Evolutionary conservation across 2,888 invertebrate genomes (phyloP), one percentile per base, ranked within the genome.

Genomic region (Leptopterna dolabrata): DNA sequence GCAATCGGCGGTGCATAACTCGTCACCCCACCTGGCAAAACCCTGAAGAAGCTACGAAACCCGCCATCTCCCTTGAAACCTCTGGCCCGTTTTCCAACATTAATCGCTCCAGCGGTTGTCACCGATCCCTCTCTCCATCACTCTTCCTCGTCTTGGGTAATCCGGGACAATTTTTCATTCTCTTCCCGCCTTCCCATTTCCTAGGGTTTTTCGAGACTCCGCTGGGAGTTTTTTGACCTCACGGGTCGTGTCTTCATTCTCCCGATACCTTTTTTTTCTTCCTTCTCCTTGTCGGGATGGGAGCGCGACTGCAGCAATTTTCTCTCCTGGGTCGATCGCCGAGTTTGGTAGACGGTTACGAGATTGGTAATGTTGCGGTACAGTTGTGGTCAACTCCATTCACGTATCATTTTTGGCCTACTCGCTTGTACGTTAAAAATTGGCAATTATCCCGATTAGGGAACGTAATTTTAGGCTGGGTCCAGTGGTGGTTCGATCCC

Each of bases 141-240:
- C 14, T 73, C 73, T 63, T 63, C 63, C 63, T 63, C 63, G 63
- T 63, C 27, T 63, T 63, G 63, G 63, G 63, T 73, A 73, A 73
- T 73, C 73, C 73, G 30, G n/a, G 19, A 73, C 73, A 73, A 73
- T 73, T 73, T 73, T 73, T 73, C 73, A 73, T 73, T 73, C 73
- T 36, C 73, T 73, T 73, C 19, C 41, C 73, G 36, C 36, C 24
- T 24, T 63, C 24, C 63, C 13, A 11, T 41, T 73, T 36, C 13
- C 30, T n/a, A 36, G 36, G 73, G 30, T 73, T 41, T 41, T 73
- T 19, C 36, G 41, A 73, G 73, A 41, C 73, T 41, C 73, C 73
- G 63, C 19, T 73, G 36, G 73, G 73, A 73, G 73, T 73, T 73
- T 73, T 73, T 73, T 73, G 36, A 73, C 41, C 73, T 73, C 73